These are phyloP conservation scores for Tympanoctomys barrerae DNA, from an alignment of 2,797 vertebrate species.

Conservation along the genomic window DNA sequence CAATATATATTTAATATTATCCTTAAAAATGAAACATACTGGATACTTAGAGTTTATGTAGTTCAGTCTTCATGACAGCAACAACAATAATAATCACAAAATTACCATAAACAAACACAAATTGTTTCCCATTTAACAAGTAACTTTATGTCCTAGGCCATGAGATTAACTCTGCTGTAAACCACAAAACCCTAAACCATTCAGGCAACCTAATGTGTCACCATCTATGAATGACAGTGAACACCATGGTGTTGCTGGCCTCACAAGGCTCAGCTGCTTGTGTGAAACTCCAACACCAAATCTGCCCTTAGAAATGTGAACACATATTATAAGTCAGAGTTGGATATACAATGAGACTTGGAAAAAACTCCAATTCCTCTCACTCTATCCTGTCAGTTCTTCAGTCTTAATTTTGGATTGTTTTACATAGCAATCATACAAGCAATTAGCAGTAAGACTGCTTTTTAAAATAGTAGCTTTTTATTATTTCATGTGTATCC, in stretches of 20 bases:
- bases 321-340: background rate
- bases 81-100: background rate
- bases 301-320: background rate
- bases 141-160: background rate
- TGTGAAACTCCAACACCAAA: background rate
- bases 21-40: slow-evolving; percentile 33
- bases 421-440: background rate
- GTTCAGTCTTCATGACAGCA: background rate
- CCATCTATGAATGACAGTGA: background rate
- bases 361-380: background rate
- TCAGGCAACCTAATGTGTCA: background rate
- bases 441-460: slow-evolving; percentile 18
- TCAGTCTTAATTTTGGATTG: slow-evolving; percentile 55
- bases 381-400: background rate
- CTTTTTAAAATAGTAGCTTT: slow-evolving; percentile 64
- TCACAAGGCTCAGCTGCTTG: background rate
- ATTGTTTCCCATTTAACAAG: slow-evolving; percentile 15
- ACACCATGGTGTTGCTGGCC: background rate
- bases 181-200: background rate
- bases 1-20: slow-evolving; percentile 2
- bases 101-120: background rate
- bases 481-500: slow-evolving; percentile 1
- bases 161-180: background rate
- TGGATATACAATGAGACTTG: background rate
- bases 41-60: background rate